Evolutionary conservation across 2,888 invertebrate genomes (phyloP), one percentile per base, ranked within the genome.

Genomic region (Drosophila borealis): DNA sequence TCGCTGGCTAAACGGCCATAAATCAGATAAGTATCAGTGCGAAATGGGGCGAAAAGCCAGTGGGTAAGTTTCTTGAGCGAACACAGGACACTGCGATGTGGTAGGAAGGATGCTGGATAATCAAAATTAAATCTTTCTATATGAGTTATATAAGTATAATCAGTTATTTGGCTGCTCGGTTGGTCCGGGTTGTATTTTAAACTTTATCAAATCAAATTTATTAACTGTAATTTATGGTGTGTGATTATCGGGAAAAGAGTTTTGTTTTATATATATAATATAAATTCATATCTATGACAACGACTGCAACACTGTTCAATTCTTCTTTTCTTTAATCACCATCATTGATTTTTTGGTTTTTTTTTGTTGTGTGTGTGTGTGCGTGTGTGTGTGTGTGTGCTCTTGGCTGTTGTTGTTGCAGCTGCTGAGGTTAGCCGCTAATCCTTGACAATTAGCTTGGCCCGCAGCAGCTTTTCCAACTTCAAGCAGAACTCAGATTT

Each of bases 401-500:
- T 21, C 14, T 19, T 51, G 5, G 19, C 5, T 19, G 34, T 42
- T 39, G 25, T n/a, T 17, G 33, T 17, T 21, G 21, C n/a, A 17
- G 33, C 25, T 13, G 46, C 19, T 10, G 29, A 10, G 17, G 3
- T 41, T 3, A 10, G 14, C 17, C 17, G 25, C 41, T 54, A 57
- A 4, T 78, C 56, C 49, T 77, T 69, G 17, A 44, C 60, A 17
- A 49, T 33, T 11, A 85, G 46, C 60, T 85, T 78, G 21, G 70
- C 75, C 4, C 65, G 75, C 49, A 82, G 48, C 41, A 82, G 25
- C 42, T 59, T 56, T 33, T 82, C 81, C 70, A 82, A 25, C 25
- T 78, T 66, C 10, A 50, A 14, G 55, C 81, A 82, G 48, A 82
- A 82, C 72, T 82, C 86, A 0, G 86, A 78, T 8, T 82, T 85